Evolutionary conservation across 2,797 vertebrate species (phyloP).

Genomic region (Telmatherina bonti): DNA sequence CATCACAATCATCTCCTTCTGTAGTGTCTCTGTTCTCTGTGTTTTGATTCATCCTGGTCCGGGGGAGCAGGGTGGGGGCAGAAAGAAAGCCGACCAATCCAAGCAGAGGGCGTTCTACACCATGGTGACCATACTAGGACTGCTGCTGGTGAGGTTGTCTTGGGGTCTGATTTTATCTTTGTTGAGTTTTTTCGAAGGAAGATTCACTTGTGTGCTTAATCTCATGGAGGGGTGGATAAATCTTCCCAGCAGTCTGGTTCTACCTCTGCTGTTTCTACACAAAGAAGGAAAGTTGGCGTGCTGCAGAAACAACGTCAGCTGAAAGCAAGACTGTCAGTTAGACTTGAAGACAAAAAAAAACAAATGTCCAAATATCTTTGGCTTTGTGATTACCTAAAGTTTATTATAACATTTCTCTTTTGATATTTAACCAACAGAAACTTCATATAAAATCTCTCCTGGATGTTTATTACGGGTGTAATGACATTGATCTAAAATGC

Average conservation of each 20-base stretch:
- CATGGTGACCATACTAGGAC: conserved; percentile 1
- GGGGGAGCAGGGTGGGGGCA: not conserved
- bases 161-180: not conserved
- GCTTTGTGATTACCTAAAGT: too few species aligned
- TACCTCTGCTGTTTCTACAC: conserved; percentile 12
- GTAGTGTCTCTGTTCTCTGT: conserved; percentile 10
- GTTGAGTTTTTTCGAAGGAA: not conserved
- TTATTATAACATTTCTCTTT: too few species aligned
- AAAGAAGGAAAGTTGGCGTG: not conserved
- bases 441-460: too few species aligned
- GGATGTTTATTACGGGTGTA: too few species aligned
- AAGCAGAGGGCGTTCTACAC: conserved; percentile 17
- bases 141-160: not conserved
- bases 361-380: too few species aligned
- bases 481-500: too few species aligned
- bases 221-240: conserved; percentile 4
- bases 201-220: not conserved
- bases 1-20: not conserved
- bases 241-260: conserved; percentile 8
- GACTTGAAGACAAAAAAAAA: too few species aligned
- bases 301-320: not conserved
- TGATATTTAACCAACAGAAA: too few species aligned
- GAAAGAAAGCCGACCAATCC: not conserved
- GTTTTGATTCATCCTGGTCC: not conserved
- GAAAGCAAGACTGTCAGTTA: not conserved